phyloP scores from a whole-genome alignment of 2,797 vertebrate genomes.

The Poeciliopsis gracilis region DNA sequence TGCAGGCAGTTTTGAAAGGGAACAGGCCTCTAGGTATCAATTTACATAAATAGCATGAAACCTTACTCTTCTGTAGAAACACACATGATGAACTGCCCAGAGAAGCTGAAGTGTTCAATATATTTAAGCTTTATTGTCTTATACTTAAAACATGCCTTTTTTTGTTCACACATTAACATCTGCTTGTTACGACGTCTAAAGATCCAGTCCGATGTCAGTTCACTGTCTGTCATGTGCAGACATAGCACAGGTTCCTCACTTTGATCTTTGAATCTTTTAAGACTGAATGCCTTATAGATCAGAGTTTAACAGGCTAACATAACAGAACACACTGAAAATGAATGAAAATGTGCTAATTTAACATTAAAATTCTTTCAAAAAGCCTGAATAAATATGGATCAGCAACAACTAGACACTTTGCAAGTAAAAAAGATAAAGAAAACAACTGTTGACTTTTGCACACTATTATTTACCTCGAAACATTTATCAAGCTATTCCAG shows the following conservation, averaged over 20 bases:
- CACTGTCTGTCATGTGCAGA: not conserved
- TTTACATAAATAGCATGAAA: not conserved
- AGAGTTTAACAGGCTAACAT: not conserved
- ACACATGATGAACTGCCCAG: not conserved
- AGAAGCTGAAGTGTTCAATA: not conserved
- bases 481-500: not conserved
- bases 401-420: not conserved
- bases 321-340: not conserved
- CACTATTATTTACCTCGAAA: not conserved
- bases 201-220: constrained; percentile 1
- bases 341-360: not conserved
- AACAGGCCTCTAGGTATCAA: not conserved
- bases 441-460: not conserved
- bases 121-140: not conserved
- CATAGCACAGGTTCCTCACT: not conserved
- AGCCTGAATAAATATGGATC: not conserved
- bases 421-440: not conserved
- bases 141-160: not conserved
- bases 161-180: not conserved
- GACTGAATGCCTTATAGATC: not conserved
- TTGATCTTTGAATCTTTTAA: not conserved
- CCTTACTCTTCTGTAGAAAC: not conserved
- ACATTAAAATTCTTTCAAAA: not conserved
- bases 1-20: not conserved
- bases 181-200: not conserved